Conservation (phyloP, 2,888 invertebrate genomes). For the Latheticus oryzae region DNA sequence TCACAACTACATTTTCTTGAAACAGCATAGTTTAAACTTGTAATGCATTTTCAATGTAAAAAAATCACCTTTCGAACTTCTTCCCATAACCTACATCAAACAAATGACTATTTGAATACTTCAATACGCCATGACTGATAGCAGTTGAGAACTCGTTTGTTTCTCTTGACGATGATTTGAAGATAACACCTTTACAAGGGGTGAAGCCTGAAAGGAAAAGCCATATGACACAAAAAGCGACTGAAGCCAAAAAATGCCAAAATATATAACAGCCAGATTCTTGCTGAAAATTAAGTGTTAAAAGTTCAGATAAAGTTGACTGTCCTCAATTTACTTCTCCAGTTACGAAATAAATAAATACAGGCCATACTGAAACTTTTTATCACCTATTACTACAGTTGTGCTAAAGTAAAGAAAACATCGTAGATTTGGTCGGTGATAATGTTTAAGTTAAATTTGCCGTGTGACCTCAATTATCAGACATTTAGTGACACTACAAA, state of each 20-base stretch:
- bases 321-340: constrained; percentile 33
- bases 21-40: constrained; percentile 24
- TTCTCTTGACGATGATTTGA: constrained; percentile 37
- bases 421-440: constrained; percentile 22
- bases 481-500: constrained; percentile 19
- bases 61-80: constrained; percentile 36
- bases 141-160: constrained; percentile 43
- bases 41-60: constrained; percentile 44
- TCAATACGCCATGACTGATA: constrained; percentile 41
- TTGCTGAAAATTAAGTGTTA: too few relatives aligned
- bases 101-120: constrained; percentile 42
- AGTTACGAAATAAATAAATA: constrained; percentile 40
- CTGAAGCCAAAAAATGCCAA: too few relatives aligned
- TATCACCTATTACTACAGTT: constrained; percentile 36
- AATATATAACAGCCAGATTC: too few relatives aligned
- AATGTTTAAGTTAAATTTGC: constrained; percentile 32
- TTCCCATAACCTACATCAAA: constrained; percentile 36
- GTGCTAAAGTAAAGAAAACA: constrained; percentile 35
- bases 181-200: constrained; percentile 34
- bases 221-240: too few relatives aligned
- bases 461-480: constrained; percentile 30
- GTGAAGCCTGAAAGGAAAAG: constrained; percentile 7
- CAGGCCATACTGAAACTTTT: constrained; percentile 36
- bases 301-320: constrained; percentile 28
- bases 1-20: too few relatives aligned